Percentiles rank a stretch among this genome's conserved stretches.
phyloP scores from a whole-genome alignment of 2,113 vertebrate genomes.

The Pygoscelis antarcticus region DNA sequence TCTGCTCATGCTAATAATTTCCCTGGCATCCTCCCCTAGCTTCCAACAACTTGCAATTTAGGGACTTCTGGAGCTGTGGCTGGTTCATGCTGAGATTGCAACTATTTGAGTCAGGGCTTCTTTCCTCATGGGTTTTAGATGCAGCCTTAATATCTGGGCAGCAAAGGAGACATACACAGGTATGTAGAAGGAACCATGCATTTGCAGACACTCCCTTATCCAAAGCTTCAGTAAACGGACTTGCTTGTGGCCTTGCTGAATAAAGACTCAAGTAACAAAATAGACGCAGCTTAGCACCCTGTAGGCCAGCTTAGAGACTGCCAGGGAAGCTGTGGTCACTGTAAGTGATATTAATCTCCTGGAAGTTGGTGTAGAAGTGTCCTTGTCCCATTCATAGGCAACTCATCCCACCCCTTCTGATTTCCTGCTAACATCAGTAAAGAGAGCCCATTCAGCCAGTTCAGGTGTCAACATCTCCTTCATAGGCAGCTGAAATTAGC shows the following conservation, averaged over 20 bases:
- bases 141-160: neutral
- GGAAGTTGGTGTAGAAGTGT: neutral
- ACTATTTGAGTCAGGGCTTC: neutral
- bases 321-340: neutral
- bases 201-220: neutral
- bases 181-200: neutral
- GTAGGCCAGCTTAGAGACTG: neutral
- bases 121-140: neutral
- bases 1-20: neutral
- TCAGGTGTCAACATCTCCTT: neutral
- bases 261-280: neutral
- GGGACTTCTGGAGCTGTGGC: neutral
- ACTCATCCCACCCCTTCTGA: neutral
- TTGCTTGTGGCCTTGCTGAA: neutral
- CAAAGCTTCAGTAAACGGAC: neutral
- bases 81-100: neutral
- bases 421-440: neutral
- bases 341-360: neutral
- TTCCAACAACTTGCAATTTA: neutral
- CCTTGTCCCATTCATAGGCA: neutral
- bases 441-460: neutral
- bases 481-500: neutral
- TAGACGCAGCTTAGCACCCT: neutral
- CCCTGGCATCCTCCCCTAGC: neutral
- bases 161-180: neutral